Evolutionary conservation across 2,797 vertebrate species (phyloP), one percentile per base, ranked within the genome.

Genomic region (Austrolebias charrua): DNA sequence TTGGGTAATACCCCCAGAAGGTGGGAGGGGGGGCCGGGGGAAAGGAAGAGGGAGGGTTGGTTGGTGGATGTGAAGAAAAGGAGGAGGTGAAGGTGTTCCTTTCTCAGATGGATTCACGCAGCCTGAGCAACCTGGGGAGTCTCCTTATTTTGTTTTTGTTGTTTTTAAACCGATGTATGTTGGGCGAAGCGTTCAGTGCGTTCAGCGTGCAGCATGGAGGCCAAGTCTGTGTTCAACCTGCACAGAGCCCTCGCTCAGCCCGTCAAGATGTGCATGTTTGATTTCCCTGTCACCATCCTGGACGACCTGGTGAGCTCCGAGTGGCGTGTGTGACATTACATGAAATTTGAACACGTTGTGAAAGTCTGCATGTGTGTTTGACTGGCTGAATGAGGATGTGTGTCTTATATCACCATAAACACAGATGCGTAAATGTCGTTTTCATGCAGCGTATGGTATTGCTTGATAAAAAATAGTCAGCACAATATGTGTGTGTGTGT

Each of bases 161-260:
- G 14, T 29, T 46, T 29, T 45, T 52, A 19, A 1, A 16, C 24
- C 11, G 7, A 46, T 49, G 8, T 46, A 8, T 58, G 62, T 68
- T 53, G 57, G 65, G 24, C 42, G 16, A 18, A 1, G 55, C 51
- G 5, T 62, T 4, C 6, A 16, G 19, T 29, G 63, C 43, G 13
- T 58, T 64, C 46, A 43, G 52, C 13, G 77, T 64, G 54, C 79
- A 84, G 58, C 79, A 96, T 95, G 94, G 94, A 96, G 83, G 71
- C 87, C 66, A 94, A 91, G 85, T 90, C 94, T 57, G 71, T 92
- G 75, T 96, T 95, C 92, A 95, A 88, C 63, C 90, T 95, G 69
- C 94, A 95, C 75, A 92, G 93, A 91, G 95, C 95, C 12, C 90
- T 96, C 56, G 94, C 93, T 78, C 94, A 94, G 85, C 94, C 95